phyloP scores from a whole-genome alignment of 1,140 invertebrate genomes.

The Drosophila nebulosa region DNA sequence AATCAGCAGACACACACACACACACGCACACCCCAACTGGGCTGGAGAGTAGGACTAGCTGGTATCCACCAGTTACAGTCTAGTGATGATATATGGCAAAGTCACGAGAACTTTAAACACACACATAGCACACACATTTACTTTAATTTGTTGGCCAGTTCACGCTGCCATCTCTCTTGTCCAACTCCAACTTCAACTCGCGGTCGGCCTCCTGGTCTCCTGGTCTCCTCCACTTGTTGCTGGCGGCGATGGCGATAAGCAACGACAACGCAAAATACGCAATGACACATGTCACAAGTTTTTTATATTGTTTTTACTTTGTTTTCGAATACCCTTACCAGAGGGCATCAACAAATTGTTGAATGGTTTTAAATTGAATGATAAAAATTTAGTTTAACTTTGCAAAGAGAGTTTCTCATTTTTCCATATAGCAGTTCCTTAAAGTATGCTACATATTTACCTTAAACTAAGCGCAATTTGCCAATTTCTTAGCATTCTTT shows the following conservation, averaged over 20 bases:
- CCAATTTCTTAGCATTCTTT: too few species aligned
- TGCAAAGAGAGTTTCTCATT: too few species aligned
- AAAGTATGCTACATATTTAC: too few species aligned
- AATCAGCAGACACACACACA: constrained; percentile 58
- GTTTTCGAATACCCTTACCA: background rate
- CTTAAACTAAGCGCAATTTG: too few species aligned
- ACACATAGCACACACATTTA: background rate
- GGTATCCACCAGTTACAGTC: background rate
- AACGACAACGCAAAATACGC: constrained; percentile 58
- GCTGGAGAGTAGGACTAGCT: too few species aligned
- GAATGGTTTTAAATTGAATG: too few species aligned
- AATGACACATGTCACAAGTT: constrained; percentile 75
- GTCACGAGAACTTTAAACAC: background rate
- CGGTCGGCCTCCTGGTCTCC: constrained; percentile 8
- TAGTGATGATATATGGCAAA: background rate
- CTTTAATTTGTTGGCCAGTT: background rate
- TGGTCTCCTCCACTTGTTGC: constrained; percentile 50
- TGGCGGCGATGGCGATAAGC: constrained; percentile 67
- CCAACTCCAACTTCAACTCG: constrained; percentile 13
- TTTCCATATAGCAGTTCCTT: too few species aligned
- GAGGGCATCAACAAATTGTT: too few species aligned
- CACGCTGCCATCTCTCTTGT: background rate
- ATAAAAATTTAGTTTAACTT: too few species aligned
- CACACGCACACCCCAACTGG: background rate
- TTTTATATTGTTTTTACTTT: constrained; percentile 42